Base-by-base conservation (phyloP, 2,888 invertebrate species). In the Caenorhabditis zanzibari region DNA sequence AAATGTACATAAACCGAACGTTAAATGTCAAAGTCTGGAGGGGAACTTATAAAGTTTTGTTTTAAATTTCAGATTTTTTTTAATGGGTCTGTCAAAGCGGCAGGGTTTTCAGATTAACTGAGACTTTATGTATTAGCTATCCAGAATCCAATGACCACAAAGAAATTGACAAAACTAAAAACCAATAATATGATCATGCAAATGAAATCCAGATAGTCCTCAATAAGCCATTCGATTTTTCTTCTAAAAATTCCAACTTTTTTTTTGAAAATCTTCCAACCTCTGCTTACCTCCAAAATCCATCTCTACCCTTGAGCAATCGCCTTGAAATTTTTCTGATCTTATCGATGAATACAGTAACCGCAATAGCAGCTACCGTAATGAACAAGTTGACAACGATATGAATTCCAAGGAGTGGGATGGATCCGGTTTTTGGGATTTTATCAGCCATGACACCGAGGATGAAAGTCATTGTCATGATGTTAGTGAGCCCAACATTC, bases 341-440 rank as follows among this genome's bases (percentile, higher is more conserved):
- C 19, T 47, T 47, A 1, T 47, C 47, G 5, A 47, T 58, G 19
- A 58, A 22, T 12, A 47, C 59, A 16, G 49, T 47, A 16, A 72
- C 44, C 2, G 72, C 32, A 14, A 80, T 72, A 0, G 80, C 80
- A n/a, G 71, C 28, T 32, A 80, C 22, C 58, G 71, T 80, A 19
- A 72, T 80, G 41, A 59, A 41, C 9, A 80, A 32, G 38, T 72
- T 72, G 1, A 66, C 19, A 16, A 80, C 61, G 16, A 80, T 80
- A 58, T 80, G 71, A 19, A 64, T 58, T 10, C 80, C 80, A 1
- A 80, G 58, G 0, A 72, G 19, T 35, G 80, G 80, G n/a, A 80
- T 58, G 10, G 28, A 63, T 22, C 63, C 56, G 14, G 80, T 64
- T 72, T 56, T 54, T 10, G 80, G 80, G 9, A 80, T 54, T 54